A percentile compares a stretch with the other conserved stretches of the same genome.
These are phyloP conservation scores for Elysia chlorotica DNA, from an alignment of 1,140 invertebrate genomes.

Conservation along the genomic window DNA sequence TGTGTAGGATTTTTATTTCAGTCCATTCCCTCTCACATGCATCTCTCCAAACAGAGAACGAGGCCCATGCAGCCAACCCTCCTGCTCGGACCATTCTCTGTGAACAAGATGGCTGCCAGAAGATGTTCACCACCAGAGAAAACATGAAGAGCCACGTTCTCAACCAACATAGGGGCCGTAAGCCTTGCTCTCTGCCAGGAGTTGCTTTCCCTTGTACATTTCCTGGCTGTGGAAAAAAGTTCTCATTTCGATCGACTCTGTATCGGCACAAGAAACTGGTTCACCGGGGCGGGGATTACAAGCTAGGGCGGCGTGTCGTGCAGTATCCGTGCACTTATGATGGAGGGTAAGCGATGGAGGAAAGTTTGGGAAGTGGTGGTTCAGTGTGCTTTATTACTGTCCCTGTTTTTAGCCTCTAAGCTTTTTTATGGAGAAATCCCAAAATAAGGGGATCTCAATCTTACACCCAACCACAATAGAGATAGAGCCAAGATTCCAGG, in stretches of 20 bases:
- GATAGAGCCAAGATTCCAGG: too few species aligned
- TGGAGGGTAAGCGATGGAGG: too few species aligned
- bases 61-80: neutral
- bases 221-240: constrained; percentile 9
- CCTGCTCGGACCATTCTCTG: constrained; percentile 6
- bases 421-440: too few species aligned
- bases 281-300: constrained; percentile 17
- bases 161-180: neutral
- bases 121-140: neutral
- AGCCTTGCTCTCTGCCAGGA: constrained; percentile 3
- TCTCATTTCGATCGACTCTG: constrained; percentile 12
- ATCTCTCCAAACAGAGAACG: neutral
- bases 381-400: too few species aligned
- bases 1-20: neutral
- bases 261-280: constrained; percentile 17
- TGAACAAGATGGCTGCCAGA: constrained; percentile 6
- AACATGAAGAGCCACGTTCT: constrained; percentile 13
- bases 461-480: too few species aligned
- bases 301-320: neutral
- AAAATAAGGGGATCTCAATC: too few species aligned
- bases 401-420: too few species aligned
- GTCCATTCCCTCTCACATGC: neutral
- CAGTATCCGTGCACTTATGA: constrained; percentile 11
- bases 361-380: too few species aligned
- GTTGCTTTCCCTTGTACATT: constrained; percentile 11